Conservation (phyloP, 2,113 vertebrate species). For the Lamprologus ornatipinnis region DNA sequence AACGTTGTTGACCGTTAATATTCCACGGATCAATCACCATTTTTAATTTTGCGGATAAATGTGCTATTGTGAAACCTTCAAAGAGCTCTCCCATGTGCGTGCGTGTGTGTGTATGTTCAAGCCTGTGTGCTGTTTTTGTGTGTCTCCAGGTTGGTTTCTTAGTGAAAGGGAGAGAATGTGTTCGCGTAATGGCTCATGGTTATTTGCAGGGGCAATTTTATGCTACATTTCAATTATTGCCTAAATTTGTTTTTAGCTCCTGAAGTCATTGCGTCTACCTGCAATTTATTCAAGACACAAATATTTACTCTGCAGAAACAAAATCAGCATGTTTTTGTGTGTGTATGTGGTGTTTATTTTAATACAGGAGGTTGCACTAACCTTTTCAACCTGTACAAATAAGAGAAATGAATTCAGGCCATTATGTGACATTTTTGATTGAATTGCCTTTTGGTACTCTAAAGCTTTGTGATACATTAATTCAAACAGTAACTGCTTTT, state of each 20-base stretch:
- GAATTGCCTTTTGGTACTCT: not conserved
- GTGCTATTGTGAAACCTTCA: conserved; percentile 69
- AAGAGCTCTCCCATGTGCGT: conserved; percentile 65
- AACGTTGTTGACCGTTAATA: conserved; percentile 88
- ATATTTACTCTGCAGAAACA: conserved; percentile 59
- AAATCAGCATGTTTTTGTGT: not conserved
- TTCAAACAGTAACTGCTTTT: not conserved
- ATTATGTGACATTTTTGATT: not conserved
- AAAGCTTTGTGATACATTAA: not conserved
- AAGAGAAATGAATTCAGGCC: conserved; percentile 1
- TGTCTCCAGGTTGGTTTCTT: conserved; percentile 54
- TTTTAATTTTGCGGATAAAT: conserved; percentile 82
- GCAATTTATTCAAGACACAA: conserved; percentile 80
- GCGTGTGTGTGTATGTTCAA: conserved; percentile 9
- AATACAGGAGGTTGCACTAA: conserved; percentile 67
- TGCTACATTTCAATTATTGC: conserved; percentile 99
- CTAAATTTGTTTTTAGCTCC: conserved; percentile 91
- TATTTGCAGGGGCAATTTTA: conserved; percentile 99
- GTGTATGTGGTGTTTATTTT: not conserved
- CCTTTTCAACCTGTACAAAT: conserved; percentile 13
- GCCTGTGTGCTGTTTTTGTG: conserved; percentile 5
- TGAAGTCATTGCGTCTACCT: conserved; percentile 80
- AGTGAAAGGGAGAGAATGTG: conserved; percentile 80
- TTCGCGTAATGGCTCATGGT: conserved; percentile 91
- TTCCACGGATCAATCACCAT: conserved; percentile 86